These are phyloP conservation scores for Protobothrops flavoviridis DNA, from an alignment of 2,113 vertebrate genomes.

Conservation along the genomic window DNA sequence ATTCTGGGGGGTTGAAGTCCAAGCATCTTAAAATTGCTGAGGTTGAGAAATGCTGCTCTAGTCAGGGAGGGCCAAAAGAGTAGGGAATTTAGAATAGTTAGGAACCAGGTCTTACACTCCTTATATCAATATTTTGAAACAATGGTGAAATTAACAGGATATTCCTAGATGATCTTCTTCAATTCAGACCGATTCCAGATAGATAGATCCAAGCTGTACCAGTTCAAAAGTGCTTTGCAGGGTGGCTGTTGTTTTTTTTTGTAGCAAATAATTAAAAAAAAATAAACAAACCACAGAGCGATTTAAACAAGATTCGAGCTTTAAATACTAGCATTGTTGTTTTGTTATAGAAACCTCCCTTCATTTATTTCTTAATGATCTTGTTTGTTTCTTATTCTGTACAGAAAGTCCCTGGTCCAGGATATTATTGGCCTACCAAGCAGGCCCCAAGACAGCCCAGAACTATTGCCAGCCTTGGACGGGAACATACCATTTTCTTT, in stretches of 20 bases:
- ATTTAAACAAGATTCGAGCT: background rate
- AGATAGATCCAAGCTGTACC: background rate
- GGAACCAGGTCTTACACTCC: background rate
- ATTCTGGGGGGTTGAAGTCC: background rate
- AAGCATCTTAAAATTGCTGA: background rate
- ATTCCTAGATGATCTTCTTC: background rate
- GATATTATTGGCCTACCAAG: conserved; percentile 59
- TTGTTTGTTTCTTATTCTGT: conserved; percentile 32
- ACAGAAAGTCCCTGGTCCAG: conserved; percentile 74
- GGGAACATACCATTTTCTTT: conserved; percentile 68
- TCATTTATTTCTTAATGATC: conserved; percentile 2
- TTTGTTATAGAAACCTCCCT: background rate
- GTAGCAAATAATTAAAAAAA: background rate
- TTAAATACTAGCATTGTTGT: background rate
- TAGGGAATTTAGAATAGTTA: background rate
- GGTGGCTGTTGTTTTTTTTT: background rate
- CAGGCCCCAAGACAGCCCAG: conserved; percentile 60
- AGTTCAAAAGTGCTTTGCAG: background rate
- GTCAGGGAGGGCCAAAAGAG: background rate
- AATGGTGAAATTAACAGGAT: background rate
- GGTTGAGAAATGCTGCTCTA: background rate
- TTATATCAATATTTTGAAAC: background rate
- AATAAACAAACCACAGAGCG: background rate
- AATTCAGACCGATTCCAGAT: background rate
- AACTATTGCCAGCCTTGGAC: conserved; percentile 51